Evolutionary conservation across 2,113 vertebrate genomes (phyloP).

Genomic region (Anolis sagrei): DNA sequence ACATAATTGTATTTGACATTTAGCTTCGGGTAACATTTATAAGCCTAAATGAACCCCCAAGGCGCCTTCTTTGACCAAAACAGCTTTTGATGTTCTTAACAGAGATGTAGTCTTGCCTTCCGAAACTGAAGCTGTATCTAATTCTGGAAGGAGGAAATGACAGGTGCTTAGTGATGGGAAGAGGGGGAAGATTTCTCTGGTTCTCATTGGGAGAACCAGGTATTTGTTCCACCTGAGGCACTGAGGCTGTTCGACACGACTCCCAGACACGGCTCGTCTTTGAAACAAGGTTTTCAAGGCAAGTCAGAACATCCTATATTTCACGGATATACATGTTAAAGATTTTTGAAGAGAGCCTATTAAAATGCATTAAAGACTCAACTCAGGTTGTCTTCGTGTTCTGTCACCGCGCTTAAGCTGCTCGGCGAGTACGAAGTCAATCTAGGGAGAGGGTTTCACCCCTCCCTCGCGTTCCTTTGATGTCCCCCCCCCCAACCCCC

Average conservation of each 20-base stretch:
- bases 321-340: constrained; percentile 38
- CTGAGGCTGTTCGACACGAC: constrained; percentile 15
- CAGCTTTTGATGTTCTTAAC: constrained; percentile 56
- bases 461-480: constrained; percentile 64
- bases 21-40: constrained; percentile 63
- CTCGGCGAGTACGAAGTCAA: constrained; percentile 73
- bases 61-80: constrained; percentile 48
- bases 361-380: constrained; percentile 74
- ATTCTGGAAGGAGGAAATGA: constrained; percentile 39
- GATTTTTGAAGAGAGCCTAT: constrained; percentile 58
- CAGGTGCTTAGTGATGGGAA: constrained; percentile 28
- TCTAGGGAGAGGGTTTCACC: constrained; percentile 49
- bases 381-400: constrained; percentile 73
- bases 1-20: constrained; percentile 71
- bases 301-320: constrained; percentile 26
- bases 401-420: constrained; percentile 73
- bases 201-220: constrained; percentile 10
- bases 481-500: constrained; percentile 69
- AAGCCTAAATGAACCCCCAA: constrained; percentile 60
- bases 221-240: constrained; percentile 28
- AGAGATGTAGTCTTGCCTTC: constrained; percentile 62
- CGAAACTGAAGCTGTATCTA: constrained; percentile 60
- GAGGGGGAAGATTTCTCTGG: background rate
- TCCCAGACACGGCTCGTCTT: constrained; percentile 33
- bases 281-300: constrained; percentile 26